Evolutionary conservation across 1,140 invertebrate genomes (phyloP), one percentile per base, ranked within the genome.

Genomic region (Oscheius sp.): DNA sequence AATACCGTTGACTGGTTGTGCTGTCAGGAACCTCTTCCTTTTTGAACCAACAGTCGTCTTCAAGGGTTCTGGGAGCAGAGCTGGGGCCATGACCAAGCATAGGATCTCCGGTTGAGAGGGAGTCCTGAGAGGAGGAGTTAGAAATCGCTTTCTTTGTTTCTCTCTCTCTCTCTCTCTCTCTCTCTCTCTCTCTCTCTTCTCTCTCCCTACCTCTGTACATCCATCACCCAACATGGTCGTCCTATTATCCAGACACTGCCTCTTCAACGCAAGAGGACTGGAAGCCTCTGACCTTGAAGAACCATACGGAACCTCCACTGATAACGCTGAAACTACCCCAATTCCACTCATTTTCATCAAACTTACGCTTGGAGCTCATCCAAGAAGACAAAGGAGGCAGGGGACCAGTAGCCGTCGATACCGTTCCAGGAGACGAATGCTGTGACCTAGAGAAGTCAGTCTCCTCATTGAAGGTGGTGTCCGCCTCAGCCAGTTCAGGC

Each of bases 381-480:
- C 49, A 55, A 4, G 49, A 55, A 4, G 49, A 15, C 7, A 55
- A 26, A 55, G 49, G 28, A 55, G 49, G 49, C 7, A 55, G 23
- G 15, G 49, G 49, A 13, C 49, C 49, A 23, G 7, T 13, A 7
- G 49, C 15, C n/a, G n/a, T n/a, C 7, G 49, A 55, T 7, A 55
- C 49, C 15, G 28, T 23, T 23, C 49, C 49, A 7, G 49, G 49
- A 15, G 49, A 55, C 15, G 15, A 20, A 26, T 55, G 49, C 15
- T 55, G 49, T 13, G 61, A 63, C 10, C 0, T 63, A 32, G 0
- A 10, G 26, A 49, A 46, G 13, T 73, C 70, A 7, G 29, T 58
- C 18, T 73, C 70, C 29, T 73, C 70, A 20, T 46, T 32, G 28
- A 73, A 73, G 7, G 70, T 73, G 13, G 71, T n/a, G 49, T 73